These are phyloP conservation scores for Etia nguti DNA, from an alignment of 2,113 vertebrate species.

Conservation along the genomic window DNA sequence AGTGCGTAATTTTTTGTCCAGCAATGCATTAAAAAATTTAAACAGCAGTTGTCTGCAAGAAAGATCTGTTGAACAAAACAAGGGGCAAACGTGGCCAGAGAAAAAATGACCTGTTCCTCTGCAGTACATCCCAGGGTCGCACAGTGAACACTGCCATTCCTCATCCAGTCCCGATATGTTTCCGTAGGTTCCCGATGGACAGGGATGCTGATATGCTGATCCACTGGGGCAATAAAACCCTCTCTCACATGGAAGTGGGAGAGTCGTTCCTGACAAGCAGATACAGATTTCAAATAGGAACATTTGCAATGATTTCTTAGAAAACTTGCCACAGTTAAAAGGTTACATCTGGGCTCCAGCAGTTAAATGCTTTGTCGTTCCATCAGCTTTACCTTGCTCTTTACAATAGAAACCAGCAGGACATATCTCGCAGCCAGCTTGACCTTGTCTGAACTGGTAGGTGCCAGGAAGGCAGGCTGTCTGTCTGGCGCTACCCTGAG, in stretches of 20 bases:
- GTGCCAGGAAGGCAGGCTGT: slow-evolving; percentile 73
- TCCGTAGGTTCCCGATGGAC: slow-evolving; percentile 72
- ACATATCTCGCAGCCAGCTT: slow-evolving; percentile 76
- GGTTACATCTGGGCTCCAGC: background rate
- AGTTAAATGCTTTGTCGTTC: background rate
- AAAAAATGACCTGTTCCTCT: slow-evolving; percentile 59
- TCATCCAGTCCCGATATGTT: slow-evolving; percentile 64
- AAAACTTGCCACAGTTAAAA: background rate
- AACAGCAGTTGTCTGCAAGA: background rate
- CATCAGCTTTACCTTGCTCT: slow-evolving; percentile 63
- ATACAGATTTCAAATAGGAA: background rate
- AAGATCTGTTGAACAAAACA: background rate
- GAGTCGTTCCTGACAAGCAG: slow-evolving; percentile 47
- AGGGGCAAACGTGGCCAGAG: background rate
- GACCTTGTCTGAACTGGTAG: slow-evolving; percentile 76
- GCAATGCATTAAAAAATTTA: background rate
- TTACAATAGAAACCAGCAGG: slow-evolving; percentile 80
- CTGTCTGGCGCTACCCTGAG: slow-evolving; percentile 68
- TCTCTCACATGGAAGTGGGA: slow-evolving; percentile 60
- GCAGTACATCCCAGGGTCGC: slow-evolving; percentile 74
- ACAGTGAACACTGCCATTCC: slow-evolving; percentile 59
- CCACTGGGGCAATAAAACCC: slow-evolving; percentile 74
- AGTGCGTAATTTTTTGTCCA: background rate
- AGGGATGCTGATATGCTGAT: slow-evolving; percentile 57
- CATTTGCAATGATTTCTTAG: background rate